Evolutionary conservation across 2,888 invertebrate genomes (phyloP), one percentile per base, ranked within the genome.

Genomic region (Lissonota sp.): DNA sequence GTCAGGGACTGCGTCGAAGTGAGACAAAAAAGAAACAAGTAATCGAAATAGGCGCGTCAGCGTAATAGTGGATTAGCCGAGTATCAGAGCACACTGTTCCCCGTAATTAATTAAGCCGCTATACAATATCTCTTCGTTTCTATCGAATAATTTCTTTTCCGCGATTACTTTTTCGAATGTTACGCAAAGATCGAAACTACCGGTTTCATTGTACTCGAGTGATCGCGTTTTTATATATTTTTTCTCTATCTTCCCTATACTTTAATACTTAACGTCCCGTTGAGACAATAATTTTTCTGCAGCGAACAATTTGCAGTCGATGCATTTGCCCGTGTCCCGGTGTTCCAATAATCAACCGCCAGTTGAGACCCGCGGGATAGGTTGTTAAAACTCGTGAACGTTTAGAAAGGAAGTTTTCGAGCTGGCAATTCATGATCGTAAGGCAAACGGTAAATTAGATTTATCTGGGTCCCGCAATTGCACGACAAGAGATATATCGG

Each of bases 31-130:
- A 66, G 70, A 86, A 85, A 86, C 80, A 85, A 75, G 72, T 83
- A 67, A 69, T 81, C 64, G 82, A 83, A 74, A 72, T 74, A 40
- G 63, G 62, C 76, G 69, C 71, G 80, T 76, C 82, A 85, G 57
- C 86, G 87, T 86, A 87, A 87, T 87, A 80, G 83, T 64, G 57
- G 67, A 81, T 67, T 16, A 12, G 42, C 26, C 51, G 7, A 71
- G 16, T 57, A 44, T 26, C 44, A 51, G 16, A 64, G 58, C 79
- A 83, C 84, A 84, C 84, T 84, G 83, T 83, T 86, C 49, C 87
- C 87, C 85, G 82, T 88, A 88, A 88, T 90, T 87, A 87, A 88
- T 85, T 84, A 83, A 74, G 69, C 78, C 74, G 77, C 83, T 85
- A 84, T 86, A 85, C 63, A 12, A 58, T 39, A 26, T 26, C 26